Conservation (phyloP, 2,113 vertebrate genomes). For the Eurypyga helias region DNA sequence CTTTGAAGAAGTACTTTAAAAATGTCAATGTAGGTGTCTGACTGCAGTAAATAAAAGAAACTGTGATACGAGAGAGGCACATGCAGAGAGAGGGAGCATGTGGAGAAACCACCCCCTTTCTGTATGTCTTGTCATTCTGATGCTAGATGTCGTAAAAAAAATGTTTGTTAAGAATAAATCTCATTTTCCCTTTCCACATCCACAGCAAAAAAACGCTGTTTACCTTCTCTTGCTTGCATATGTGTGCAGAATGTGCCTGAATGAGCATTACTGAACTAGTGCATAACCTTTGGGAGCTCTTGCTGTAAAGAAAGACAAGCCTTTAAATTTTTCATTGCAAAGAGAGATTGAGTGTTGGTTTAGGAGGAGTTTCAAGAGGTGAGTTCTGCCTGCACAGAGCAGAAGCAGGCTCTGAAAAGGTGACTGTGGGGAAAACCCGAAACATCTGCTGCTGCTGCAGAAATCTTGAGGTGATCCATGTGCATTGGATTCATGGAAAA, state of each 20-base stretch:
- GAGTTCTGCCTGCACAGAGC: neutral
- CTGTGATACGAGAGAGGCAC: neutral
- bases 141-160: neutral
- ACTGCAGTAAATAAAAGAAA: neutral
- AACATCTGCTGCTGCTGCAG: neutral
- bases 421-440: neutral
- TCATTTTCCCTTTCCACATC: neutral
- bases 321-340: neutral
- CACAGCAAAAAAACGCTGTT: neutral
- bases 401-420: neutral
- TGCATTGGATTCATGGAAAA: neutral
- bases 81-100: neutral
- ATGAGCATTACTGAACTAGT: neutral
- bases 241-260: neutral
- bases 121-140: neutral
- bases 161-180: neutral
- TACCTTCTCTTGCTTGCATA: neutral
- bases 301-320: neutral
- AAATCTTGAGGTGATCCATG: neutral
- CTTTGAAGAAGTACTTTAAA: neutral
- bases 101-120: neutral
- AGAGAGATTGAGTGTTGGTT: neutral
- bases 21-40: neutral
- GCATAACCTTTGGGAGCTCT: neutral
- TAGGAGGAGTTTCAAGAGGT: neutral